Evolutionary conservation across 2,888 invertebrate species (phyloP).

Genomic region (Lordiphosa fenestrarum): DNA sequence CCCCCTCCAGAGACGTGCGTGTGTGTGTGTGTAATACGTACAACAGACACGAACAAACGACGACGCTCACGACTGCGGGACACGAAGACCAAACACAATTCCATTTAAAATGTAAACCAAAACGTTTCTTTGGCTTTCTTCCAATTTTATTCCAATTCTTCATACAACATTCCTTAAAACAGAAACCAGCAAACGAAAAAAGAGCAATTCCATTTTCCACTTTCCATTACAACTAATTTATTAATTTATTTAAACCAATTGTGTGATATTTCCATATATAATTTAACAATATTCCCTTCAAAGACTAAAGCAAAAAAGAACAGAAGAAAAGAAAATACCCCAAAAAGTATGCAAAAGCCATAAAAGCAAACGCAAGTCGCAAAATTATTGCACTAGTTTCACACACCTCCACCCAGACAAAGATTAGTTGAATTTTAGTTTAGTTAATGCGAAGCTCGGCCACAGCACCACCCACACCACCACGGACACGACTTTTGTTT

Average conservation of each 20-base stretch:
- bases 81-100: constrained; percentile 12
- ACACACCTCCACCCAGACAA: constrained; percentile 17
- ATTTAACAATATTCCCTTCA: constrained; percentile 29
- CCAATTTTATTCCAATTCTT: constrained; percentile 51
- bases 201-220: constrained; percentile 27
- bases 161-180: constrained; percentile 22
- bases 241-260: constrained; percentile 28
- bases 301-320: constrained; percentile 22
- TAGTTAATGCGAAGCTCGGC: background rate
- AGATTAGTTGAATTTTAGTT: constrained; percentile 9
- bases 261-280: constrained; percentile 29
- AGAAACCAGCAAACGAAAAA: constrained; percentile 4
- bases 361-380: constrained; percentile 21
- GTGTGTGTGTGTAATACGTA: constrained; percentile 12
- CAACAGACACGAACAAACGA: constrained; percentile 22
- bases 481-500: constrained; percentile 15
- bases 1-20: constrained; percentile 18
- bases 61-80: constrained; percentile 41
- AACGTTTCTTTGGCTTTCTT: constrained; percentile 48
- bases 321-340: constrained; percentile 17
- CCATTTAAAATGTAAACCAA: constrained; percentile 66
- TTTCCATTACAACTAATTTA: constrained; percentile 14
- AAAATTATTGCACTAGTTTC: constrained; percentile 18
- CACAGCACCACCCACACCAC: constrained; percentile 10
- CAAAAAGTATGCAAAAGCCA: constrained; percentile 40